Conservation (phyloP, 2,888 invertebrate species). For the Eupithecia dodoneata region DNA sequence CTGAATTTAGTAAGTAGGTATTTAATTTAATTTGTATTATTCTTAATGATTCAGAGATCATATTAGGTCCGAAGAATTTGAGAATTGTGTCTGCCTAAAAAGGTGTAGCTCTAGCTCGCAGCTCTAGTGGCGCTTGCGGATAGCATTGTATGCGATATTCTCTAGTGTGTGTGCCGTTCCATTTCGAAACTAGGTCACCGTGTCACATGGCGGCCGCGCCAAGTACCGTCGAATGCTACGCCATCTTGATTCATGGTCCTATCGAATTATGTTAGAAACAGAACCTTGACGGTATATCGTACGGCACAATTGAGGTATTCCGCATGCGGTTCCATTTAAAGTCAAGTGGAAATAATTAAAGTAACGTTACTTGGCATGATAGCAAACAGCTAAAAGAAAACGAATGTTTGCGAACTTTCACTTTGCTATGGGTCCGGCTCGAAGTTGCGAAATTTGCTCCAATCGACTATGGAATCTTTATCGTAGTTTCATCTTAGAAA, state of each 20-base stretch:
- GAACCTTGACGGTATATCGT: constrained; percentile 27
- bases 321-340: constrained; percentile 24
- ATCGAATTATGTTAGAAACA: constrained; percentile 48
- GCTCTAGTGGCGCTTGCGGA: constrained; percentile 60
- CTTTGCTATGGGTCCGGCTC: constrained; percentile 60
- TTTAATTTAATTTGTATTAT: neutral
- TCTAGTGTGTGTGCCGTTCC: constrained; percentile 79
- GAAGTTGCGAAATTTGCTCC: constrained; percentile 68
- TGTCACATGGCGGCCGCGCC: constrained; percentile 79
- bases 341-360: constrained; percentile 38
- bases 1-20: neutral
- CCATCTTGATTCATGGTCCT: constrained; percentile 75
- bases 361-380: constrained; percentile 46
- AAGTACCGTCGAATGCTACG: constrained; percentile 73
- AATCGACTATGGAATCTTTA: constrained; percentile 42
- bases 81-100: constrained; percentile 52
- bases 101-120: constrained; percentile 57
- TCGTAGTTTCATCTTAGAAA: constrained; percentile 25
- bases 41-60: neutral
- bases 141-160: constrained; percentile 65
- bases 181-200: constrained; percentile 82
- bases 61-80: neutral
- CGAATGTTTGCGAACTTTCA: constrained; percentile 73
- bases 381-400: constrained; percentile 59
- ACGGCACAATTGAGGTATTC: constrained; percentile 14